Base-by-base conservation (phyloP, 2,888 invertebrate species). In the Lithophane leautieri region DNA sequence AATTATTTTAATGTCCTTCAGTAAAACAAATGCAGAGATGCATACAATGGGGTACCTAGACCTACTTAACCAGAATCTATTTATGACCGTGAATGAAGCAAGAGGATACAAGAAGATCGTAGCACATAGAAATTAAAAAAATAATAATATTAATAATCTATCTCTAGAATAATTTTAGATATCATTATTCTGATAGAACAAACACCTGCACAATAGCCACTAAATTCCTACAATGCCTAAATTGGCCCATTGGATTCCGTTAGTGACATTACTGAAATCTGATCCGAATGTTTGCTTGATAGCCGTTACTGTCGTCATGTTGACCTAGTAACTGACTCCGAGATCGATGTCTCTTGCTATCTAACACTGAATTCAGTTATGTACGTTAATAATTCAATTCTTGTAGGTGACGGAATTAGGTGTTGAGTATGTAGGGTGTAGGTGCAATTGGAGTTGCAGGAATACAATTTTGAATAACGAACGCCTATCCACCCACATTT, bases 291-390 rank as follows among this genome's bases (percentile, higher is more conserved):
- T 78, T 82, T 62, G 78, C 56, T 70, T 71, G 77, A 73, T 70
- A 74, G 78, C 76, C 61, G 74, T 77, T 77, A 77, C 75, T 84
- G 78, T 85, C 66, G 63, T 60, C 63, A 70, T 77, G 70, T 84
- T 85, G 85, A 85, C 87, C 85, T 85, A 87, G 79, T 72, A 79
- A 79, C 76, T 76, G 66, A 68, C 78, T 76, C 44, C 19, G 50
- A 77, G 76, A 87, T 85, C 79, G 67, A 84, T 86, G 81, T 72
- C 65, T 66, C 72, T 66, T 65, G 67, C 50, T 76, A 61, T 65
- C 44, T 60, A 22, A 69, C 67, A 83, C 60, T 42, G 54, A 66
- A 71, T 70, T 65, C 25, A 62, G 62, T 63, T 68, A 50, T 60
- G 50, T 82, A 1, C 34, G 71, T 56, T 54, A 40, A 65, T 82